Conservation (phyloP, 1,140 invertebrate genomes). For the Drosophila pachea region DNA sequence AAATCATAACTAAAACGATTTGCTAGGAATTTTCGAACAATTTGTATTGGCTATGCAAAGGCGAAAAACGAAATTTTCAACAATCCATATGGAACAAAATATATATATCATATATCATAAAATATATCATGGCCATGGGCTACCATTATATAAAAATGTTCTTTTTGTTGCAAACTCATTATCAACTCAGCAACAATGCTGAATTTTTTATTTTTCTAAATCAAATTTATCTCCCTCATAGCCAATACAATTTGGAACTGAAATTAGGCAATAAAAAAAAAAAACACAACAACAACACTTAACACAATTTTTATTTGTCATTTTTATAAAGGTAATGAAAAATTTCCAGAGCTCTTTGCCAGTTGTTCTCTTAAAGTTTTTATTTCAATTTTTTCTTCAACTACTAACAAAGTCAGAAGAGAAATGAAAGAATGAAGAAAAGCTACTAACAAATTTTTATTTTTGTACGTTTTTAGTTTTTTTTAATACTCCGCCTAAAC, state of each 20-base stretch:
- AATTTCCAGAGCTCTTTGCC: conserved; percentile 78
- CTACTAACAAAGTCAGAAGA: conserved; percentile 53
- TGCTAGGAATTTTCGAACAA: conserved; percentile 21
- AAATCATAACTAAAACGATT: conserved; percentile 23
- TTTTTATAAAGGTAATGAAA: conserved; percentile 71
- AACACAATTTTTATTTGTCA: conserved; percentile 45
- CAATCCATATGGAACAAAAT: too few relatives aligned
- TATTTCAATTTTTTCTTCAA: conserved; percentile 55
- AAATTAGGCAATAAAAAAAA: conserved; percentile 1
- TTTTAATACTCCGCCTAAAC: conserved; percentile 77
- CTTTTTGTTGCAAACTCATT: not conserved
- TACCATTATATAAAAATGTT: too few relatives aligned
- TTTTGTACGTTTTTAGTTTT: conserved; percentile 69
- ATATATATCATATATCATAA: too few relatives aligned
- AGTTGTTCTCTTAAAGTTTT: conserved; percentile 71
- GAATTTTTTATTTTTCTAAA: not conserved
- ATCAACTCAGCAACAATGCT: not conserved
- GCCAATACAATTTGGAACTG: conserved; percentile 16
- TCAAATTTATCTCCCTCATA: not conserved
- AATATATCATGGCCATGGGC: too few relatives aligned
- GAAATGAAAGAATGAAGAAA: conserved; percentile 28
- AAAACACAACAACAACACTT: not conserved
- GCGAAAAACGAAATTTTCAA: not conserved
- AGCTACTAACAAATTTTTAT: conserved; percentile 44
- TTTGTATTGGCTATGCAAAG: conserved; percentile 13